Evolutionary conservation across 1,140 invertebrate species (phyloP).

Genomic region (Drosophila pseudoobscura): DNA sequence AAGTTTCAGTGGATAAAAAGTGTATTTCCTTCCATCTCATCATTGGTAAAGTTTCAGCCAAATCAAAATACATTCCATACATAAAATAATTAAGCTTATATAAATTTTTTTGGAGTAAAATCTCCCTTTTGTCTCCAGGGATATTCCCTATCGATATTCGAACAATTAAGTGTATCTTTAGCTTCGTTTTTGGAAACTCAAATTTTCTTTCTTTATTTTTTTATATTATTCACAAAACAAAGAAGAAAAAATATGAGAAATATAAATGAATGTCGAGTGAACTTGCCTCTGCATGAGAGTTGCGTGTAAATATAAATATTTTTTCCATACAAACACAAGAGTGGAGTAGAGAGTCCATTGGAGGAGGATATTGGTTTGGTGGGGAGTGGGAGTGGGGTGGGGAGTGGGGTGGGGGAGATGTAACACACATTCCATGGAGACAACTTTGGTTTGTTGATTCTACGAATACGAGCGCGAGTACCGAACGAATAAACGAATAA

Average conservation of each 20-base stretch:
- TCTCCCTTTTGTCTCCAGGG: no score
- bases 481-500: constrained; percentile 14
- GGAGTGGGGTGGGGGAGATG: background rate
- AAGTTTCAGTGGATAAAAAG: no score
- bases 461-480: constrained; percentile 48
- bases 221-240: constrained; percentile 52
- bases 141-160: no score
- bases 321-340: constrained; percentile 49
- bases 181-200: no score
- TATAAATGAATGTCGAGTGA: constrained; percentile 14
- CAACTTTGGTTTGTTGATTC: constrained; percentile 48
- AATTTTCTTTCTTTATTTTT: constrained; percentile 6
- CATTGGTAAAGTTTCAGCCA: no score
- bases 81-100: no score
- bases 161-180: no score
- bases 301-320: constrained; percentile 77
- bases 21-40: no score
- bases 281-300: constrained; percentile 39
- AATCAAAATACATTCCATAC: no score
- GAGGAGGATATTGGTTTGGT: no score
- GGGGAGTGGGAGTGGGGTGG: background rate
- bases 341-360: constrained; percentile 5
- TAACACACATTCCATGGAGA: constrained; percentile 41
- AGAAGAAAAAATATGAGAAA: constrained; percentile 15
- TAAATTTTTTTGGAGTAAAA: no score